phyloP scores from a whole-genome alignment of 2,797 vertebrate genomes.

The Pseudochirops corinnae region DNA sequence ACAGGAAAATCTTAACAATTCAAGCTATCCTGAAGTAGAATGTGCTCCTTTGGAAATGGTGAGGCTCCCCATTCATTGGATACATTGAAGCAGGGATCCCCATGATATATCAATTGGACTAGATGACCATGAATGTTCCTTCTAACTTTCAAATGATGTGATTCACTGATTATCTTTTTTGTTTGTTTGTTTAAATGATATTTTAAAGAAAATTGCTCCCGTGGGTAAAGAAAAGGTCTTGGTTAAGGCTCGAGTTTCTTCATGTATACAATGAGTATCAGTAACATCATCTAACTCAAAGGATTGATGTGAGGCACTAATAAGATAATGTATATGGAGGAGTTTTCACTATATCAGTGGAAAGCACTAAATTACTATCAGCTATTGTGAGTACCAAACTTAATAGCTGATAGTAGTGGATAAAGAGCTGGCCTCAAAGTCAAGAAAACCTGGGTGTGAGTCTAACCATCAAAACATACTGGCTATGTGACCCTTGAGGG shows the following conservation, averaged over 20 bases:
- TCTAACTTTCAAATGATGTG: neutral
- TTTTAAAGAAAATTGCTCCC: neutral
- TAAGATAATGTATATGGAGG: neutral
- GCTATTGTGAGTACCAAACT: neutral
- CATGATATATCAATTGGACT: neutral
- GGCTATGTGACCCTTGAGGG: neutral
- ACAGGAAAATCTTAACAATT: neutral
- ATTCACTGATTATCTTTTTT: neutral
- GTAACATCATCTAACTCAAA: neutral
- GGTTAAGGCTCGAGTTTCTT: neutral
- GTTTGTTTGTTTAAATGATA: neutral
- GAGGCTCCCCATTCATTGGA: neutral
- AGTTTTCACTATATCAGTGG: neutral
- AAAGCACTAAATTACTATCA: no score
- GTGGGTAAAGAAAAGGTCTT: neutral
- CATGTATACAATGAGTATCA: neutral
- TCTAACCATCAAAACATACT: neutral
- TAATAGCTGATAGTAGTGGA: neutral
- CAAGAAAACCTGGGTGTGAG: neutral
- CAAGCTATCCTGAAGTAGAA: neutral
- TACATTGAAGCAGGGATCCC: neutral
- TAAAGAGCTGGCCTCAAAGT: neutral
- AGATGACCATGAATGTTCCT: neutral
- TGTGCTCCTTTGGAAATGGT: neutral
- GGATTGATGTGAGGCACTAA: neutral